Base-by-base conservation (phyloP, 2,113 vertebrate species). In the Gallinago paraguaiae region DNA sequence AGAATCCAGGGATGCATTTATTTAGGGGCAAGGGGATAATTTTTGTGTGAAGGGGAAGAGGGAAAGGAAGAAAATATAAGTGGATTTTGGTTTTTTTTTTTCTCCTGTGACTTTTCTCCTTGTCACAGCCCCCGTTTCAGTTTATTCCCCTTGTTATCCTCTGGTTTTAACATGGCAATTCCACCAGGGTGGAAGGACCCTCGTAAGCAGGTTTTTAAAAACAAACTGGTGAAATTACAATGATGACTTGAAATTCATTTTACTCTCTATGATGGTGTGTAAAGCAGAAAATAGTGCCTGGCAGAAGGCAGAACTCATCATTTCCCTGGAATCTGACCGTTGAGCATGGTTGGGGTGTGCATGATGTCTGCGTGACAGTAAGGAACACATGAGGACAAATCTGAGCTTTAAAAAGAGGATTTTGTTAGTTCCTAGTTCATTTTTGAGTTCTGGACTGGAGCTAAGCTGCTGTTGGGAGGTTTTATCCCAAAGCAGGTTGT, bases 321-420 rank as follows among this genome's bases (percentile, higher is more conserved):
- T 51, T 93, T 69, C 48, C 23, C 56, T 83, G 85, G 59, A 33
- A 39, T 57, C 23, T 65, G 23, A 6, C 45, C 80, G 1, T 15
- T n/a, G 35, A 48, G 35, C 0, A 0, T 35, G 57, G 39, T 22
- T 46, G 46, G 46, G 46, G 46, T 46, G 46, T 46, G 46, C 46
- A 11, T 46, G 46, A 46, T 46, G 46, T 22, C 19, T 20, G 15
- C 39, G 6, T 13, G 53, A 20, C 20, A 60, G 8, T 17, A 48
- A 61, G 9, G 67, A 69, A 31, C 2, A 1, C 0, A 0, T 39
- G 0, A 53, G 80, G 81, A 17, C 11, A 69, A 69, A 48, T 24
- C 57, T 35, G 17, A n/a, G 19, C 51, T 71, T 86, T 39, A n/a
- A 17, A 71, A 60, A 70, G n/a, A 63, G 12, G 17, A 3, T 12